These are phyloP conservation scores for Tachina lurida DNA, from an alignment of 2,888 invertebrate genomes.

Conservation along the genomic window DNA sequence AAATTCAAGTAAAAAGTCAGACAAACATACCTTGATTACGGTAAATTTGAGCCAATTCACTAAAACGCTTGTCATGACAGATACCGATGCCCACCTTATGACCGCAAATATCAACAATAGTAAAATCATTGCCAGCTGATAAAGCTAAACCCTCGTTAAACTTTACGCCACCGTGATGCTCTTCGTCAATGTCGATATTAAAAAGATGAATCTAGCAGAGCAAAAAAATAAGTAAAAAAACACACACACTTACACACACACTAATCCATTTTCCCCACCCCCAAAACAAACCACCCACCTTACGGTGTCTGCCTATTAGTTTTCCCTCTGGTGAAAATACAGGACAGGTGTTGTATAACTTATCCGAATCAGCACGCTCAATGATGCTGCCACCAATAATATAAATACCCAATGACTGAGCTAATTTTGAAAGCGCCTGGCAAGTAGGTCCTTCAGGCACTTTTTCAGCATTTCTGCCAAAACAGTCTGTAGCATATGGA, in stretches of 20 bases:
- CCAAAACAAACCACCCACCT: conserved; percentile 86
- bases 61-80: conserved; percentile 97
- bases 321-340: conserved; percentile 92
- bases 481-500: conserved; percentile 92
- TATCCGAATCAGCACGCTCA: conserved; percentile 86
- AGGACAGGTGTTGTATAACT: conserved; percentile 93
- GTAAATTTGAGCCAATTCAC: conserved; percentile 92
- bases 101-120: conserved; percentile 88
- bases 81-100: conserved; percentile 95
- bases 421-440: conserved; percentile 87
- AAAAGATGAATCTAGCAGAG: conserved; percentile 92
- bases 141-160: conserved; percentile 95
- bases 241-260: background rate
- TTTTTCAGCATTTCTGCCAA: conserved; percentile 92
- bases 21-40: conserved; percentile 84
- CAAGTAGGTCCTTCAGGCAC: conserved; percentile 92
- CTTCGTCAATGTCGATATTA: conserved; percentile 89
- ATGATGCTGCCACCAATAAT: conserved; percentile 96
- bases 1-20: background rate
- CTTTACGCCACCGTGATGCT: conserved; percentile 90
- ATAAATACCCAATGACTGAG: conserved; percentile 89
- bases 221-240: background rate
- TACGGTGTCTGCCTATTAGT: conserved; percentile 91
- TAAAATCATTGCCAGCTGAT: conserved; percentile 89
- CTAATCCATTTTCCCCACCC: background rate